Evolutionary conservation across 2,113 vertebrate genomes (phyloP).

Genomic region (Pionites leucogaster): DNA sequence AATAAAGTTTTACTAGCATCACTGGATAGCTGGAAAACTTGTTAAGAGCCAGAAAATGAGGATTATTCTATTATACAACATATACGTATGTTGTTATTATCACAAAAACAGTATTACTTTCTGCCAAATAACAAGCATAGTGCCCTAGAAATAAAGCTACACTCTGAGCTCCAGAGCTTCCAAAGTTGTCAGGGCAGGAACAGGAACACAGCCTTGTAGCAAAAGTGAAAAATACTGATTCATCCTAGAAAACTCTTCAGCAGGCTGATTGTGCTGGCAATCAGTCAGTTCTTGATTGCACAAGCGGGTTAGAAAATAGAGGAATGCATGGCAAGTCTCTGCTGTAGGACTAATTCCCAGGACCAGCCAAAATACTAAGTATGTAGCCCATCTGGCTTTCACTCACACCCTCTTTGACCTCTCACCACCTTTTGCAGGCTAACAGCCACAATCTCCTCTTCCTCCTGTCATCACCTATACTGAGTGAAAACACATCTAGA

Average conservation of each 20-base stretch:
- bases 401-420: neutral
- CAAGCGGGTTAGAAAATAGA: neutral
- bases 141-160: neutral
- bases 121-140: neutral
- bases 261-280: constrained; percentile 33
- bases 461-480: neutral
- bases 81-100: neutral
- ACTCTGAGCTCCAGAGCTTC: neutral
- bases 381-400: fast-evolving
- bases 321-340: neutral
- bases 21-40: neutral
- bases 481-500: neutral
- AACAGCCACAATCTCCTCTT: neutral
- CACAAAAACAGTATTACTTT: neutral
- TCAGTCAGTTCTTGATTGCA: neutral
- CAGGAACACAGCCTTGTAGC: neutral
- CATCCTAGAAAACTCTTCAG: neutral
- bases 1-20: neutral
- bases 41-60: neutral
- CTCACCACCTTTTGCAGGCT: neutral
- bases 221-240: neutral
- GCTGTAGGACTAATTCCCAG: neutral
- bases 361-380: neutral
- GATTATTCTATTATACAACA: neutral
- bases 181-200: neutral